Conservation (phyloP, 2,113 vertebrate species). For the Xiphophorus maculatus region DNA sequence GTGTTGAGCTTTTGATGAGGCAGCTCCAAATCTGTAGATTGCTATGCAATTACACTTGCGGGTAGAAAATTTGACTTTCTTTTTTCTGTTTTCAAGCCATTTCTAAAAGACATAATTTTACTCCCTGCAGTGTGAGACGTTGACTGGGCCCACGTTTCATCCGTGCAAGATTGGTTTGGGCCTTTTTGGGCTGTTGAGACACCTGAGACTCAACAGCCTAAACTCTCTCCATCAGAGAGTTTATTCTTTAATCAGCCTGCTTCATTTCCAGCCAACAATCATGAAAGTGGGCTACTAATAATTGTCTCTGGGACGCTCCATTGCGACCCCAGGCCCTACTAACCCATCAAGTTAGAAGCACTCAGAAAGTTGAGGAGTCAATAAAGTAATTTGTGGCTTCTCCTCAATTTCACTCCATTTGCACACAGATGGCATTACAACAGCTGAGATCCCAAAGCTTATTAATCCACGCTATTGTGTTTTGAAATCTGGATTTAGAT, state of each 20-base stretch:
- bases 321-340: neutral
- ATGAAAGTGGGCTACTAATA: neutral
- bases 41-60: too few species aligned
- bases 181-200: too few species aligned
- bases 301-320: neutral
- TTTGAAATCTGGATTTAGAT: neutral
- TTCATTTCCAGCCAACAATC: slow-evolving; percentile 1
- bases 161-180: too few species aligned
- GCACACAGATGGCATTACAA: neutral
- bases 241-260: neutral
- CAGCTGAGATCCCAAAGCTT: neutral
- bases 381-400: slow-evolving; percentile 33
- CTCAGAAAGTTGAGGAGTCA: slow-evolving; percentile 5
- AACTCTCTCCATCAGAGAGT: too few species aligned
- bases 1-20: too few species aligned
- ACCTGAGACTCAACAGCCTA: too few species aligned
- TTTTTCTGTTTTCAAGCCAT: too few species aligned
- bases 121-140: too few species aligned
- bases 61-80: too few species aligned
- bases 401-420: slow-evolving; percentile 8
- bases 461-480: neutral
- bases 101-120: too few species aligned
- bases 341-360: neutral
- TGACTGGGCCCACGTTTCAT: too few species aligned
- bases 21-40: too few species aligned